These are phyloP conservation scores for Lipophrys pholis DNA, from an alignment of 2,113 vertebrate genomes.

Conservation along the genomic window DNA sequence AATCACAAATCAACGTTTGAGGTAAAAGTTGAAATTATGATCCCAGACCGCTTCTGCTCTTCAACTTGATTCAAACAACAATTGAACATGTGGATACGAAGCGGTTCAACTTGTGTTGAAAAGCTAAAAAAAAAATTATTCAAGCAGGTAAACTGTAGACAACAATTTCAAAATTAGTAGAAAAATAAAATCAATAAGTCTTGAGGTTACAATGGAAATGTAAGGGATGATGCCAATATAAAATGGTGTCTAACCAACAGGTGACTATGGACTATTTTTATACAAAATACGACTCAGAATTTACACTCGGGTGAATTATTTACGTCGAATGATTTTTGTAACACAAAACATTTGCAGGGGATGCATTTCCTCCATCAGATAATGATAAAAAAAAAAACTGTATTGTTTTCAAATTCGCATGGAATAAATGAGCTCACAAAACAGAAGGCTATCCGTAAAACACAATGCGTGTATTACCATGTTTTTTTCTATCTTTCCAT, in stretches of 20 bases:
- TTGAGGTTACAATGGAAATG: conserved; percentile 14
- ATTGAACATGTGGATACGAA: too few relatives aligned
- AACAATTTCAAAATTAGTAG: not conserved
- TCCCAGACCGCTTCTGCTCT: too few relatives aligned
- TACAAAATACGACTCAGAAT: not conserved
- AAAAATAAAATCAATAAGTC: conserved; percentile 2
- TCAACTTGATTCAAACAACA: too few relatives aligned
- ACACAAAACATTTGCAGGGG: not conserved
- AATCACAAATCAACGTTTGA: too few relatives aligned
- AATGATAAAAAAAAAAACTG: not conserved
- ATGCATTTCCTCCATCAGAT: not conserved
- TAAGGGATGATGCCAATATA: not conserved
- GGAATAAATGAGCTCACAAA: not conserved
- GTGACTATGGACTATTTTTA: not conserved
- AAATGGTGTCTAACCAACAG: conserved; percentile 7
- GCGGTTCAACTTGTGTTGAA: too few relatives aligned
- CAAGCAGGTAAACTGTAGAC: conserved; percentile 4
- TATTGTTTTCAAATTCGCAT: not conserved
- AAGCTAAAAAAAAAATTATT: not conserved
- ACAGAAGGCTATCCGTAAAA: not conserved
- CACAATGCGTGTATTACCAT: not conserved
- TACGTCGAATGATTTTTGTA: conserved; percentile 9
- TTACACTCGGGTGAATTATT: not conserved
- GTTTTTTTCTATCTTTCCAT: not conserved
- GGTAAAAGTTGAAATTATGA: too few relatives aligned